These are phyloP conservation scores for Myotis lucifugus DNA, from an alignment of 2,113 vertebrate species.

Conservation along the genomic window DNA sequence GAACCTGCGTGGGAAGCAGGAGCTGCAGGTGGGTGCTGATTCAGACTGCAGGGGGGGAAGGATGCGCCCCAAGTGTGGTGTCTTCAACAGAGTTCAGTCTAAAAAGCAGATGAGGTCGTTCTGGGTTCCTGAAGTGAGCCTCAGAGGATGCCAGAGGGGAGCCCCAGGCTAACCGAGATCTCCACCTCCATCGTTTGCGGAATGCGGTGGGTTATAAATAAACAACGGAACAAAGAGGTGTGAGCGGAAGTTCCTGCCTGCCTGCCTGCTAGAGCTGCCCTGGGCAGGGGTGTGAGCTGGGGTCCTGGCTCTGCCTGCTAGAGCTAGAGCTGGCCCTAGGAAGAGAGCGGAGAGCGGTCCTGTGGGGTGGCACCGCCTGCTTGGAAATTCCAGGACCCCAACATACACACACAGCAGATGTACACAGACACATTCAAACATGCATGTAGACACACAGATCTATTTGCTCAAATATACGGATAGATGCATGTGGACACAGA, in stretches of 20 bases:
- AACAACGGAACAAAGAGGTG: neutral
- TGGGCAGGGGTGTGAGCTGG: no score
- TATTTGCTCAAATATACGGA: neutral
- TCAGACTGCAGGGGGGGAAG: neutral
- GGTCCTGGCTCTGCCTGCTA: neutral
- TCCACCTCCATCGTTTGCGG: conserved; percentile 33
- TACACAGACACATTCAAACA: neutral
- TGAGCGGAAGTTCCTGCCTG: neutral
- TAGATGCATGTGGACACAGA: no score
- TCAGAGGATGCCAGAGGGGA: neutral
- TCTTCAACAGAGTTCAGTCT: neutral
- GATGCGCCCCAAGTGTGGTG: neutral
- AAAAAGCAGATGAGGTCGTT: neutral
- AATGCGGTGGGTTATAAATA: conserved; percentile 21
- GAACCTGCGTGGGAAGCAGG: neutral
- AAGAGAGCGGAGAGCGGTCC: neutral
- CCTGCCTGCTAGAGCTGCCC: neutral
- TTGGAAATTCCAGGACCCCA: neutral
- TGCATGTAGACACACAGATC: neutral
- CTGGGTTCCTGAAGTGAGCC: neutral
- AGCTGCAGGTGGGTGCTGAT: neutral
- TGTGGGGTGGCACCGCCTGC: neutral
- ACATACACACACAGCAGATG: neutral
- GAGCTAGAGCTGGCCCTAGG: neutral
- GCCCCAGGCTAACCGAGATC: neutral